Conservation (phyloP, 1,140 invertebrate species). For the Euwallacea fornicatus region DNA sequence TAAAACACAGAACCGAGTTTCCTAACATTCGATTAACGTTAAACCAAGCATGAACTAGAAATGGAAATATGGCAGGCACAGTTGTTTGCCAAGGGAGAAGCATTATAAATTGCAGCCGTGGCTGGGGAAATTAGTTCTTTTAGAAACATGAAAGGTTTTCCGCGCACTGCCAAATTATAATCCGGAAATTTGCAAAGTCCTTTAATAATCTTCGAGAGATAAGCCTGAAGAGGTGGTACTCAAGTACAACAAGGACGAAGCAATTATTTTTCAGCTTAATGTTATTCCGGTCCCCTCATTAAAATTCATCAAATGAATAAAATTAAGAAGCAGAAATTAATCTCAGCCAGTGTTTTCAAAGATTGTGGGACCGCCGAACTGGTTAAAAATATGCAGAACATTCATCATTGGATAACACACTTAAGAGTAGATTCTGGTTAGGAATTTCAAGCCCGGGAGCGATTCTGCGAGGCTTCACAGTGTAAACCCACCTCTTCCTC, state of each 20-base stretch:
- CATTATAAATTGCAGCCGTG: constrained; percentile 32
- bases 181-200: too few relatives aligned
- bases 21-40: constrained; percentile 42
- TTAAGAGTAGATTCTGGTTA: constrained; percentile 28
- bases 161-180: too few relatives aligned
- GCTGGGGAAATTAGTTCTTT: constrained; percentile 23
- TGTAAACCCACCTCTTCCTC: too few relatives aligned
- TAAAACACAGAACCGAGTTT: constrained; percentile 37
- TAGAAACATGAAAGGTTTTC: background rate
- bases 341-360: constrained; percentile 38
- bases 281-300: constrained; percentile 32
- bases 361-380: constrained; percentile 40
- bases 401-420: constrained; percentile 43
- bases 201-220: too few relatives aligned
- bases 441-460: constrained; percentile 45
- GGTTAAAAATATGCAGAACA: constrained; percentile 43
- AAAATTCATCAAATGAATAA: constrained; percentile 44
- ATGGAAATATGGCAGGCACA: constrained; percentile 37
- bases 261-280: constrained; percentile 22
- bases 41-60: constrained; percentile 42
- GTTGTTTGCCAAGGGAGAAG: constrained; percentile 37
- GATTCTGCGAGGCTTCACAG: background rate
- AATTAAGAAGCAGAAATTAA: constrained; percentile 43
- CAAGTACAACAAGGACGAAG: background rate
- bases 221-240: too few relatives aligned